phyloP scores from a whole-genome alignment of 1,140 invertebrate species.

The Vollenhovia emeryi region DNA sequence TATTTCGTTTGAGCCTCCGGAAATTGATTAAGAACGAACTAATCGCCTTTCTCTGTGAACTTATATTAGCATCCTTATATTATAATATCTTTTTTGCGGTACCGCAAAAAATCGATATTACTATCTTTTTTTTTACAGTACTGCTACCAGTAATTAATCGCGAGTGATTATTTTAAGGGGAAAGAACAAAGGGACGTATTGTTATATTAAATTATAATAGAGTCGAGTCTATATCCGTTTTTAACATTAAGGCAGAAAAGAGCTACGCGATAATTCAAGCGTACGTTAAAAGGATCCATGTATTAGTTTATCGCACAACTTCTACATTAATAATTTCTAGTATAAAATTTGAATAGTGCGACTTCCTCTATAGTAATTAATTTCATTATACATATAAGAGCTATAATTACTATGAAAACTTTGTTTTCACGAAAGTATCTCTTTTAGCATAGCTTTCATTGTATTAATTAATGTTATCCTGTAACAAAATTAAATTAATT shows the following conservation, averaged over 20 bases:
- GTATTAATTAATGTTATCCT: slow-evolving; percentile 25
- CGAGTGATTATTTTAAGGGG: background rate
- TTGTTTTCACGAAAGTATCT: background rate
- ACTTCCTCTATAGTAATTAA: background rate
- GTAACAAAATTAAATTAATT: background rate
- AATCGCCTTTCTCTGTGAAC: background rate
- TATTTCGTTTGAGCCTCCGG: slow-evolving; percentile 30
- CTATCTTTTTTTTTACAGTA: background rate
- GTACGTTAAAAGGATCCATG: background rate
- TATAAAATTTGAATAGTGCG: background rate
- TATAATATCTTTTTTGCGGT: background rate
- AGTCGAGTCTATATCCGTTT: background rate
- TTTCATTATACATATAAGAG: background rate
- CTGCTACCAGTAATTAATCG: background rate
- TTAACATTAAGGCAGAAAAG: background rate
- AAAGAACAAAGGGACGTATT: background rate
- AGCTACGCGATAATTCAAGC: background rate
- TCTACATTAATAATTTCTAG: background rate
- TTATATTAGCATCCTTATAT: background rate
- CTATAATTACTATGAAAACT: background rate
- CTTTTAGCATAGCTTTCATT: background rate
- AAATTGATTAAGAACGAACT: slow-evolving; percentile 12
- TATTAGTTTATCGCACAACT: background rate
- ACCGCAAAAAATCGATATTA: background rate
- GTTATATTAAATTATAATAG: background rate